Evolutionary conservation across 2,113 vertebrate species (phyloP).

Genomic region (Scopus umbretta): DNA sequence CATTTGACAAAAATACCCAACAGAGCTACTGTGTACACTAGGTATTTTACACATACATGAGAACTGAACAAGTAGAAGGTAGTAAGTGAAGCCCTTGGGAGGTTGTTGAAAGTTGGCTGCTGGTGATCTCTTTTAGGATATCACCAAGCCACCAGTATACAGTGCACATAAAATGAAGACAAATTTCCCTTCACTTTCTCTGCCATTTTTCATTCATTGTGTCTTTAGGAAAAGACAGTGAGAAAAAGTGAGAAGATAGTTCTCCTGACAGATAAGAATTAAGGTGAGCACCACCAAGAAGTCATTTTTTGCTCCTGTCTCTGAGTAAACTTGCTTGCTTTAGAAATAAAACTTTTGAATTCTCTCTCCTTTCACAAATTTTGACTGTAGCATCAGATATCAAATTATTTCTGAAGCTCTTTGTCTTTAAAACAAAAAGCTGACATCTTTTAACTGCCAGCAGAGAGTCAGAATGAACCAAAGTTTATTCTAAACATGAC

Average conservation of each 20-base stretch:
- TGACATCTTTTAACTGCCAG: not conserved
- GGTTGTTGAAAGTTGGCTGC: not conserved
- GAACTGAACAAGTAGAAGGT: not conserved
- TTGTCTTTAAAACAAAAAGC: not conserved
- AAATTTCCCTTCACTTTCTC: slow-evolving; percentile 4
- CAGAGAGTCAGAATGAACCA: not conserved
- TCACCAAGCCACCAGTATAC: not conserved
- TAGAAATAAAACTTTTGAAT: not conserved
- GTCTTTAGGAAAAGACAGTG: not conserved
- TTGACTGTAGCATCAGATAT: not conserved
- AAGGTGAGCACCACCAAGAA: not conserved
- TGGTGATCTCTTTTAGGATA: not conserved
- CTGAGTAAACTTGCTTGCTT: not conserved
- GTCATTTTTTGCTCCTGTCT: not conserved
- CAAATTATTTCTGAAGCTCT: not conserved
- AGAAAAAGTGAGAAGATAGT: not conserved
- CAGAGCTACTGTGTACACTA: not conserved
- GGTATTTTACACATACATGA: not conserved
- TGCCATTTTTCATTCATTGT: slow-evolving; percentile 13
- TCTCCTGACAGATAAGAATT: slow-evolving; percentile 32
- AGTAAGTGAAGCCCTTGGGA: not conserved
- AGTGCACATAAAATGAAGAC: slow-evolving; percentile 13
- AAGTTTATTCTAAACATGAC: not conserved
- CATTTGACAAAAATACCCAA: not conserved
- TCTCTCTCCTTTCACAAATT: not conserved